Evolutionary conservation across 2,888 invertebrate genomes (phyloP).

Genomic region (Drosophila seclusa): DNA sequence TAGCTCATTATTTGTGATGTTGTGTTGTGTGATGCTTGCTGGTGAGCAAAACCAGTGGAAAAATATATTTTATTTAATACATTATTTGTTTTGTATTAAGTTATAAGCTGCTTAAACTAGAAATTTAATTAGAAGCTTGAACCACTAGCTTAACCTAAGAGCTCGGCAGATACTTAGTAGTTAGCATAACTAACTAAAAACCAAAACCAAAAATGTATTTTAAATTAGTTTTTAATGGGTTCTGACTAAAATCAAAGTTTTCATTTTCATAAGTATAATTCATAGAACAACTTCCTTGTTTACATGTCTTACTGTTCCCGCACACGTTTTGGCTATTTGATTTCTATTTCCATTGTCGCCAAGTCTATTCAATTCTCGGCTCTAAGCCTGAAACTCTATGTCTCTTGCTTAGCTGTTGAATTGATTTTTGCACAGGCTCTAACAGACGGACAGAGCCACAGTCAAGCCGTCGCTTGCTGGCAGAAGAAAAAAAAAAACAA

Average conservation of each 20-base stretch:
- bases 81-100: not conserved
- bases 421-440: constrained; percentile 21
- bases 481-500: not conserved
- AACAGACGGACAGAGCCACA: constrained; percentile 14
- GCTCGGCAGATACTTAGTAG: not conserved
- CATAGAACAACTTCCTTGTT: not conserved
- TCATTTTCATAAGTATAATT: not conserved
- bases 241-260: not conserved
- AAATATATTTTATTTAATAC: not conserved
- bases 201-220: accelerated
- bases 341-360: not conserved
- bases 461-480: constrained; percentile 33
- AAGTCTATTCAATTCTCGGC: not conserved
- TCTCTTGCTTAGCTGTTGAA: not conserved
- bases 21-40: not conserved
- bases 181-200: not conserved
- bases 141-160: not conserved
- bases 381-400: not conserved
- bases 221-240: not conserved
- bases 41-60: not conserved
- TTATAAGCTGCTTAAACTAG: not conserved
- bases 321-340: not conserved
- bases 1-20: constrained; percentile 13
- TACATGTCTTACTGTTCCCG: not conserved
- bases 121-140: not conserved